Evolutionary conservation across 2,888 invertebrate species (phyloP).

Genomic region (Xylota sylvarum): DNA sequence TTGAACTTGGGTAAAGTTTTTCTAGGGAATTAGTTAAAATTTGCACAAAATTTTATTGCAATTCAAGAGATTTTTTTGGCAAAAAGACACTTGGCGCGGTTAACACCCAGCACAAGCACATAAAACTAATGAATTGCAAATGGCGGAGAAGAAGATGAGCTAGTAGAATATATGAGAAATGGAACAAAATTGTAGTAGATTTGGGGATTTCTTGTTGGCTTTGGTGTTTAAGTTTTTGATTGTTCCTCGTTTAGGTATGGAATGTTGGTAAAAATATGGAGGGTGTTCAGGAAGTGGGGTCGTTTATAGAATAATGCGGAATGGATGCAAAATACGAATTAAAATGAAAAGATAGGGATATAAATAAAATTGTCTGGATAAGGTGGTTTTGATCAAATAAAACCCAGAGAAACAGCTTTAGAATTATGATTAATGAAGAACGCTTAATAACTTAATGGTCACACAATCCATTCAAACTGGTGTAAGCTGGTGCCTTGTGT

Average conservation of each 20-base stretch:
- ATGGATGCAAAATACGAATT: no score
- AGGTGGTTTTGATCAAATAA: no score
- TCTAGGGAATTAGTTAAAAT: slow-evolving; percentile 20
- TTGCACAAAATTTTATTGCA: slow-evolving; percentile 41
- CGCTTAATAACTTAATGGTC: no score
- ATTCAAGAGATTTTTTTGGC: slow-evolving; percentile 30
- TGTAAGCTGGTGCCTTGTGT: no score
- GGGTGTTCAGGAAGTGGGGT: not conserved
- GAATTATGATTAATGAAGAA: no score
- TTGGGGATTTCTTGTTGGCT: slow-evolving; percentile 17
- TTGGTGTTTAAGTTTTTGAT: slow-evolving; percentile 10
- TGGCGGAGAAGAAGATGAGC: slow-evolving; percentile 59
- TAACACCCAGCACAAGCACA: slow-evolving; percentile 74
- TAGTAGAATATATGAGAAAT: slow-evolving; percentile 34
- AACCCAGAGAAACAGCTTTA: no score
- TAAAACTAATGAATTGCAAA: slow-evolving; percentile 75
- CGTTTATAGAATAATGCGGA: not conserved
- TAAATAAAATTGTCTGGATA: no score
- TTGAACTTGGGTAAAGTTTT: slow-evolving; percentile 21
- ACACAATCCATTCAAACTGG: no score
- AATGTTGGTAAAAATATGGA: not conserved
- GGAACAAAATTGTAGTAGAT: slow-evolving; percentile 57
- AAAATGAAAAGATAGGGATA: no score
- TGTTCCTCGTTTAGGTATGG: not conserved
- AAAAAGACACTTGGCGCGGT: slow-evolving; percentile 70